Base-by-base conservation (phyloP, 2,888 invertebrate genomes). In the Endotricha flammealis region DNA sequence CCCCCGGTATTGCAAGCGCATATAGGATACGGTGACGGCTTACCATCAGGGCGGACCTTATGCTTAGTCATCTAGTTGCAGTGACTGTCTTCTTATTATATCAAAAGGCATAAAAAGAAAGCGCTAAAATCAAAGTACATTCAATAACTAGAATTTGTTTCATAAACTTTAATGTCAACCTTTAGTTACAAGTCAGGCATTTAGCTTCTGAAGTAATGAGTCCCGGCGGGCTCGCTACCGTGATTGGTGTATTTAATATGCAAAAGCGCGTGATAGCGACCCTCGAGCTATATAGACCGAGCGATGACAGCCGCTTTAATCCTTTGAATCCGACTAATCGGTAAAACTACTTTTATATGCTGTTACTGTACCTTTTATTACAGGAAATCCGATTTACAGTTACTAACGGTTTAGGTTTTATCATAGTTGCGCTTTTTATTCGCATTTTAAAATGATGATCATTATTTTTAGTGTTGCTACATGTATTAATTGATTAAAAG, bases 191-290 rank as follows among this genome's bases (percentile, higher is more conserved):
- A 16, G 16, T 16, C 12, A 52, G 56, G 55, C 48, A 50, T 61
- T 67, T 57, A 57, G 57, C 51, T 57, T 49, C 53, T 58, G 53
- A 53, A 64, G 57, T 69, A 71, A 70, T 62, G 62, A 13, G 70
- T 54, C 50, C 50, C 47, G 50, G 50, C 52, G 51, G 46, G 57
- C 50, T 58, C 49, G 42, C 40, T 36, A 60, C 48, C 49, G 47
- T 69, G 68, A 77, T 77, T 75, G 60, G 66, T 67, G 63, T 60
- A 53, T 68, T 69, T 69, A 63, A 69, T 66, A 76, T 75, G 71
- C 70, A 72, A 68, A 69, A 49, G 50, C 54, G 46, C 43, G 41
- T 50, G 51, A 52, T 48, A 48, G 42, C 45, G 42, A 38, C 36
- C 39, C 39, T 9, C 8, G 13, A 28, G 14, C 9, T 28, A 12